phyloP scores from a whole-genome alignment of 2,888 invertebrate species.

The Ormyrus labotus region DNA sequence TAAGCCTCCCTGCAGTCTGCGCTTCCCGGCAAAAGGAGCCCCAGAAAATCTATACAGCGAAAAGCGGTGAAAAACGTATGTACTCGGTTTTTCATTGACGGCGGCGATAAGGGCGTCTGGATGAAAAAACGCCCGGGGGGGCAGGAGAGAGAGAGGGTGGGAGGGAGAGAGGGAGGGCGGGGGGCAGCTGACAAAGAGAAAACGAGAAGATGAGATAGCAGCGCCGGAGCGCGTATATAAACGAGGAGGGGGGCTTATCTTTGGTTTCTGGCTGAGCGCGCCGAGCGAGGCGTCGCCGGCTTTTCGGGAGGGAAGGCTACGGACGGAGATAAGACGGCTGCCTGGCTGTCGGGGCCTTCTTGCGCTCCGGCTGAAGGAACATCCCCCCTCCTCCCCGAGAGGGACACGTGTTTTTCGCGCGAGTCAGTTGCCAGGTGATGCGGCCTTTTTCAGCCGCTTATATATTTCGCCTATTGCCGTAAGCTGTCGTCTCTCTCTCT shows the following conservation, averaged over 20 bases:
- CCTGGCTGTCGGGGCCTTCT: conserved; percentile 57
- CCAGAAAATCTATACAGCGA: not conserved
- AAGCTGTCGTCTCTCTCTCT: too few relatives aligned
- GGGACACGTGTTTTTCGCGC: too few relatives aligned
- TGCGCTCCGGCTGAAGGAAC: too few relatives aligned
- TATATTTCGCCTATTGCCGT: too few relatives aligned
- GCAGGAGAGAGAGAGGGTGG: conserved; percentile 28
- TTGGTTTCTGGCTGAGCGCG: conserved; percentile 74
- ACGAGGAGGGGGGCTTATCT: conserved; percentile 68
- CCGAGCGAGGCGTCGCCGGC: conserved; percentile 70
- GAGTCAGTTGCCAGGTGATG: too few relatives aligned
- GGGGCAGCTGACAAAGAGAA: conserved; percentile 49
- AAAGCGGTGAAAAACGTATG: conserved; percentile 39
- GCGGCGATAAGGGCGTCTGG: conserved; percentile 32
- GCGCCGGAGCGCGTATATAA: conserved; percentile 33
- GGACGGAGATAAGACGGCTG: conserved; percentile 56
- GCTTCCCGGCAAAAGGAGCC: conserved; percentile 10
- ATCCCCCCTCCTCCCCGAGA: too few relatives aligned
- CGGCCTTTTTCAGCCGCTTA: too few relatives aligned
- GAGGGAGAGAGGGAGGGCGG: conserved; percentile 35
- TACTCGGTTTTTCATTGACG: conserved; percentile 14
- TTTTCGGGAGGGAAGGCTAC: conserved; percentile 60
- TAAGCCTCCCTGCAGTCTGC: not conserved
- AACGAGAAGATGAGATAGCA: conserved; percentile 54
- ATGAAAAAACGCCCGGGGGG: conserved; percentile 52